Conservation (phyloP, 2,888 invertebrate genomes). For the Hoplodrina ambigua region DNA sequence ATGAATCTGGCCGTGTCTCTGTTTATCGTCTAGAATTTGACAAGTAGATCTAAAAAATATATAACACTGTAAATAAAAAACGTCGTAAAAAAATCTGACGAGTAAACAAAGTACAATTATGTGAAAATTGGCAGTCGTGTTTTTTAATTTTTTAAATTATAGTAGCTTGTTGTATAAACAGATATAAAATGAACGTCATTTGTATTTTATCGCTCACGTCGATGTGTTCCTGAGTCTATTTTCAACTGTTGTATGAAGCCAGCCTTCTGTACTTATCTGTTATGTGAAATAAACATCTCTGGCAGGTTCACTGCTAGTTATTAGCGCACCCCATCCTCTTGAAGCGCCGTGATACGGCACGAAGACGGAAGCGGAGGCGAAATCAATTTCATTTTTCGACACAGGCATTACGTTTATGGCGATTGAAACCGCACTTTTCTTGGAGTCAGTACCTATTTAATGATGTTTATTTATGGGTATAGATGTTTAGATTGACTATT, state of each 20-base stretch:
- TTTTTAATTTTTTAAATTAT: no score
- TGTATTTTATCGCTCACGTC: background rate
- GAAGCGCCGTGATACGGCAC: slow-evolving; percentile 88
- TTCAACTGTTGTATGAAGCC: background rate
- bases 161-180: no score
- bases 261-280: slow-evolving; percentile 4
- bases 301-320: slow-evolving; percentile 86
- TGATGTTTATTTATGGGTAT: slow-evolving; percentile 62
- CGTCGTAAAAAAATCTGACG: no score
- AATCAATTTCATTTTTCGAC: slow-evolving; percentile 90
- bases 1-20: no score
- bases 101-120: no score
- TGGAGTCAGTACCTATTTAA: slow-evolving; percentile 59
- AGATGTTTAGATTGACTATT: slow-evolving; percentile 55
- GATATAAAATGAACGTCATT: background rate
- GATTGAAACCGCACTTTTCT: slow-evolving; percentile 77
- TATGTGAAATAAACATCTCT: slow-evolving; percentile 88
- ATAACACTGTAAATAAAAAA: no score
- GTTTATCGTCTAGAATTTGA: no score
- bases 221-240: background rate
- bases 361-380: slow-evolving; percentile 84
- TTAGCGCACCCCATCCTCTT: slow-evolving; percentile 88
- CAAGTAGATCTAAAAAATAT: no score
- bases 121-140: no score
- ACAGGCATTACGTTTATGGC: slow-evolving; percentile 86